Percentiles rank a stretch among this genome's conserved stretches.
Conservation (phyloP, 2,797 vertebrate genomes). For the Chromis chromis region DNA sequence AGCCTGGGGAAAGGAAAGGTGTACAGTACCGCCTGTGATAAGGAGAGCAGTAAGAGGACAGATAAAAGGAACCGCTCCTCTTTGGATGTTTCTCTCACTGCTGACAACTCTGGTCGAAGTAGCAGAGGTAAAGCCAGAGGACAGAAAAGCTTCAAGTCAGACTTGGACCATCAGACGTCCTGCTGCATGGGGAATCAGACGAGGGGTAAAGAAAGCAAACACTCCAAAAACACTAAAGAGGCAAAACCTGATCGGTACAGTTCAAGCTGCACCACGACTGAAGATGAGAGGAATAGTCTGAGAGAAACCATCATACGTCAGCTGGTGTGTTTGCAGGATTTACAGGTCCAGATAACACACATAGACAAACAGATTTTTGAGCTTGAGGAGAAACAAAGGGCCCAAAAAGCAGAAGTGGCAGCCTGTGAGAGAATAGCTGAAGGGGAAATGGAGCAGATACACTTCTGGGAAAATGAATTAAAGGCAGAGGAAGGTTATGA, state of each 20-base stretch:
- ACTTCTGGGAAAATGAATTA: constrained; percentile 86
- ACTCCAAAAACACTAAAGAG: constrained; percentile 36
- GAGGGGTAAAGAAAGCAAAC: constrained; percentile 55
- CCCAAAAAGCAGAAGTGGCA: constrained; percentile 44
- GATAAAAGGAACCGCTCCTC: constrained; percentile 63
- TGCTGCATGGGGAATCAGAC: constrained; percentile 75
- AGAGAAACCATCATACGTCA: constrained; percentile 73
- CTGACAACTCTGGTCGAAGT: constrained; percentile 30
- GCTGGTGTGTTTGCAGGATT: constrained; percentile 69
- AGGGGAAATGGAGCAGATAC: constrained; percentile 78
- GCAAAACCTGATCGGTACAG: background rate
- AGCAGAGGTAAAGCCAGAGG: constrained; percentile 59
- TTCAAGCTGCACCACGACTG: constrained; percentile 2
- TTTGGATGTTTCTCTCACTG: constrained; percentile 56
- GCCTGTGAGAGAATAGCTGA: constrained; percentile 43
- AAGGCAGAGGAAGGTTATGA: constrained; percentile 81
- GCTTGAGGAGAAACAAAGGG: constrained; percentile 69
- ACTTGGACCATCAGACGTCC: constrained; percentile 72
- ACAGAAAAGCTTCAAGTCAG: constrained; percentile 58
- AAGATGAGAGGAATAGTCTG: constrained; percentile 63
- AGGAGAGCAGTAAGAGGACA: constrained; percentile 61
- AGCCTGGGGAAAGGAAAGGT: constrained; percentile 80
- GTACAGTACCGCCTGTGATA: constrained; percentile 72
- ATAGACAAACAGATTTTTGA: constrained; percentile 72
- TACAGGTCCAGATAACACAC: constrained; percentile 66